Evolutionary conservation across 2,113 vertebrate genomes (phyloP).

Genomic region (Choloepus hoffmanni): DNA sequence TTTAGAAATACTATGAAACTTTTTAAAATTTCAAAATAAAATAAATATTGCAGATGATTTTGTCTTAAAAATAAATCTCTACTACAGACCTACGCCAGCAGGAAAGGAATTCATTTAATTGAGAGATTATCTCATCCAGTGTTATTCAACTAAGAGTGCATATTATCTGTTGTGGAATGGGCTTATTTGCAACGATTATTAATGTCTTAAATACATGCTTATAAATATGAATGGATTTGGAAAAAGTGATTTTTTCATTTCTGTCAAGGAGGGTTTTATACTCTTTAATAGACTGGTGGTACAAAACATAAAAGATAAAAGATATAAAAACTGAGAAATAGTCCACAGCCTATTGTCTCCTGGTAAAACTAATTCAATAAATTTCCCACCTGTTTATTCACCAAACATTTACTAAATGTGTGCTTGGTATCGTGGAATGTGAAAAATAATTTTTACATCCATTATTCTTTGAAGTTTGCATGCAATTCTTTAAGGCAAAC

Average conservation of each 20-base stretch:
- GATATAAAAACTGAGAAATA: background rate
- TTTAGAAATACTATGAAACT: background rate
- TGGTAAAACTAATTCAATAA: background rate
- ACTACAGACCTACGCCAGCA: background rate
- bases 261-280: background rate
- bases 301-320: background rate
- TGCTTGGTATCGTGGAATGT: background rate
- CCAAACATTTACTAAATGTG: background rate
- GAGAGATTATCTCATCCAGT: background rate
- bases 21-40: background rate
- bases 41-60: background rate
- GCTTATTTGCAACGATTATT: background rate
- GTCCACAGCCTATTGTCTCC: background rate
- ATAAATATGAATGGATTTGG: background rate
- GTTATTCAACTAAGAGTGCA: background rate
- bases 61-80: constrained; percentile 7
- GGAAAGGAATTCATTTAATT: background rate
- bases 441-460: background rate
- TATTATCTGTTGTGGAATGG: background rate
- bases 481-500: background rate
- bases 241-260: background rate
- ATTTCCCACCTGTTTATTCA: background rate
- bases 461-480: background rate
- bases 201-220: background rate
- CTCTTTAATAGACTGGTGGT: background rate